Base-by-base conservation (phyloP, 2,113 vertebrate species). In the Coptodon bakossiorum region DNA sequence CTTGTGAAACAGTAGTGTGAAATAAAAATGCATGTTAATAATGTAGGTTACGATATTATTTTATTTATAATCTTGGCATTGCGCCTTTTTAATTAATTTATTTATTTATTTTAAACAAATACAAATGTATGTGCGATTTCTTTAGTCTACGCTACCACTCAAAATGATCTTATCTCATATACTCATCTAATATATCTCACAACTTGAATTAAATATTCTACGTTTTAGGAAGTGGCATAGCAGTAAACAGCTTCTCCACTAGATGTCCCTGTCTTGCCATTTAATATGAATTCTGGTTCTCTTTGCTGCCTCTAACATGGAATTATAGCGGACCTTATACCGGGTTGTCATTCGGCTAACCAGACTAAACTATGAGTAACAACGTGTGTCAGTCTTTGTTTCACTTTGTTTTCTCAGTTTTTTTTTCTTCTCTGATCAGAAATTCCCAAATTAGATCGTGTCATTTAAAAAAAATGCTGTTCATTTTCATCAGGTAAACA, bases 241-340 rank as follows among this genome's bases (percentile, higher is more conserved):
- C 43, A 85, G 9, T 53, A 57, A 22, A 78, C 17, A 24, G 2
- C 7, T 57, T 78, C 0, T 82, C 93, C 94, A 93, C 87, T 83
- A 93, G 93, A 84, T 90, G 93, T 52, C 91, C 12, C 76, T 90
- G 59, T 86, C 24, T 29, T 19, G 3, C 9, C 14, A 85, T 43
- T 57, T 68, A 29, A 9, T 57, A 5, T 80, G 34, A 83, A 14
- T 40, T 48, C 4, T 31, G 22, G 24, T 40, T 45, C 29, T 14
- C 50, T 90, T 31, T 86, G n/a, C 27, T 56, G 79, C 24, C 54
- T 24, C 7, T 50, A 82, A 63, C 83, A 27, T 81, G 22, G 19
- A 86, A n/a, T 76, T 79, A 73, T 17, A 8, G 22, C 5, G 13
- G 45, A 29, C 24, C 3, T 14, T 38, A 66, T 29, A 45, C 2